Conservation (phyloP, 1,140 invertebrate genomes). For the Papilio machaon region DNA sequence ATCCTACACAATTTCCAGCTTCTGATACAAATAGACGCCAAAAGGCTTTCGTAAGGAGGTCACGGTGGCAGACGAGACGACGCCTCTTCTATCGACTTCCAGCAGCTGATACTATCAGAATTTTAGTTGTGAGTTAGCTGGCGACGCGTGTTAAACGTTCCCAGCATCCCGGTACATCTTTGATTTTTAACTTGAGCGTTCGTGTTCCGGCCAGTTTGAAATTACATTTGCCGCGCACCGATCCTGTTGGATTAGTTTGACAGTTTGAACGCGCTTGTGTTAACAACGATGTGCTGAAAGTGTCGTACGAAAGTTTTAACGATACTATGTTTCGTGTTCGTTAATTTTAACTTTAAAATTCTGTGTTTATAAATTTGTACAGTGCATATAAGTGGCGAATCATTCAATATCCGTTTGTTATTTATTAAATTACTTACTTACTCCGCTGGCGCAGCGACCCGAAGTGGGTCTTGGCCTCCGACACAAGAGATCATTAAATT, state of each 20-base stretch:
- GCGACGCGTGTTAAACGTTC: slow-evolving; percentile 49
- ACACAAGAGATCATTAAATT: no score
- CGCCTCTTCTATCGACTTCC: slow-evolving; percentile 72
- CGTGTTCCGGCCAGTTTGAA: slow-evolving; percentile 2
- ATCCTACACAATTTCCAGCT: slow-evolving; percentile 44
- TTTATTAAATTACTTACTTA: no score
- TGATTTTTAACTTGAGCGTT: slow-evolving; percentile 12
- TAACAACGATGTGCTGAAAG: slow-evolving; percentile 6
- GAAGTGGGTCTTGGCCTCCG: no score
- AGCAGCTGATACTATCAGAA: slow-evolving; percentile 71
- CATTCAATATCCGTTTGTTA: no score
- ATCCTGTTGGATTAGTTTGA: slow-evolving; percentile 5
- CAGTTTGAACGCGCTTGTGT: not conserved
- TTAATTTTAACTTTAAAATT: not conserved
- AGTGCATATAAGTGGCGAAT: no score
- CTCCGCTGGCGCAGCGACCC: no score
- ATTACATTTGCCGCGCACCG: not conserved
- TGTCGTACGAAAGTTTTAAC: not conserved
- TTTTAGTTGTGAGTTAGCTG: slow-evolving; percentile 59
- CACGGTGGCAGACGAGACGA: slow-evolving; percentile 71
- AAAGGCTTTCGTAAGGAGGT: slow-evolving; percentile 63
- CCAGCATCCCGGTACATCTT: slow-evolving; percentile 29
- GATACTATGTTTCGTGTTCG: not conserved
- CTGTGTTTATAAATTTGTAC: not conserved
- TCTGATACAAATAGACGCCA: slow-evolving; percentile 42